These are phyloP conservation scores for Steromphala cineraria DNA, from an alignment of 2,888 invertebrate genomes.

Conservation along the genomic window DNA sequence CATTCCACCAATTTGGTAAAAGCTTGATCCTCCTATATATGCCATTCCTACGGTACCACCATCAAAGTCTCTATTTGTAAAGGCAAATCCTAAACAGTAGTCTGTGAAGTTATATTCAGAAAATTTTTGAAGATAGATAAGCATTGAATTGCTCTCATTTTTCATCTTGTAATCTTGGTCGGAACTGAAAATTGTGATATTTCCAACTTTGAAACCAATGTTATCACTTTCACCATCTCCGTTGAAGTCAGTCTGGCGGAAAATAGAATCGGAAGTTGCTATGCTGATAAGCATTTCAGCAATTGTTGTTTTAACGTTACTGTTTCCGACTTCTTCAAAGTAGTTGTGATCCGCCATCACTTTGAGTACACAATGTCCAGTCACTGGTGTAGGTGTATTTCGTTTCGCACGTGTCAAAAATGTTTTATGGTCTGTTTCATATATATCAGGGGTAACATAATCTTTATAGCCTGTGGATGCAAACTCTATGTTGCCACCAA, in stretches of 20 bases:
- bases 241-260: constrained; percentile 66
- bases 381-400: neutral
- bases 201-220: constrained; percentile 60
- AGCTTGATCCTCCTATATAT: constrained; percentile 55
- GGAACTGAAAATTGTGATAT: constrained; percentile 48
- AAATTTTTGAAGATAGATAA: constrained; percentile 50
- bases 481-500: neutral
- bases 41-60: constrained; percentile 61
- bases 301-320: constrained; percentile 43
- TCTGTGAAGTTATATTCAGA: constrained; percentile 50
- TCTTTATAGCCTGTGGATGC: neutral
- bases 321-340: constrained; percentile 48
- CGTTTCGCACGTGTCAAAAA: too few species aligned
- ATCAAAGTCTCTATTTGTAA: constrained; percentile 57
- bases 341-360: constrained; percentile 66
- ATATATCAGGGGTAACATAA: neutral
- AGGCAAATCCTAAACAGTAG: constrained; percentile 55
- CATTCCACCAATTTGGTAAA: constrained; percentile 23
- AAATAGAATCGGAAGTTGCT: constrained; percentile 63
- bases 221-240: constrained; percentile 66
- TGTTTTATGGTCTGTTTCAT: too few species aligned
- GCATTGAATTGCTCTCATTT: constrained; percentile 29
- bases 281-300: constrained; percentile 57
- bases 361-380: constrained; percentile 53
- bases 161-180: constrained; percentile 40